These are phyloP conservation scores for Artemia sp. DNA, from an alignment of 2,888 invertebrate genomes.

Conservation along the genomic window DNA sequence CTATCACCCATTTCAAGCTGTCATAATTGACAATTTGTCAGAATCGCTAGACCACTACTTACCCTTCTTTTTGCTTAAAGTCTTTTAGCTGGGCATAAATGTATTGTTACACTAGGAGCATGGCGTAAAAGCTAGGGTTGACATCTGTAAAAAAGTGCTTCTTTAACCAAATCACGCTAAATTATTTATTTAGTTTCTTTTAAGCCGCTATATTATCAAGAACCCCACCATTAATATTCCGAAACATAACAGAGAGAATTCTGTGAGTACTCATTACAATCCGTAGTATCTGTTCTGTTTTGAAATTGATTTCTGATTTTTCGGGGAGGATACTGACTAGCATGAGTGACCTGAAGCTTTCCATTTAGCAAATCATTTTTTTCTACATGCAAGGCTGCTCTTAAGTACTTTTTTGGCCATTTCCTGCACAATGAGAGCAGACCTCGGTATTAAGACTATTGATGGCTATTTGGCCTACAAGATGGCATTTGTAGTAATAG, in stretches of 20 bases:
- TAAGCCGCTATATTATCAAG: no score
- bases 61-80: no score
- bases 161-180: background rate
- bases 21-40: no score
- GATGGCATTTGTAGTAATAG: constrained; percentile 4
- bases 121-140: constrained; percentile 6
- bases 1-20: no score
- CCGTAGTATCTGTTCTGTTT: background rate
- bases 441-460: constrained; percentile 10
- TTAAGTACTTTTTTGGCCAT: background rate
- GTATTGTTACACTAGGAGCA: background rate
- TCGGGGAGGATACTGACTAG: background rate
- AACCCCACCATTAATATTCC: no score
- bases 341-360: background rate
- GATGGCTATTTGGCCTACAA: background rate
- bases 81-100: no score
- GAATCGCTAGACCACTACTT: no score
- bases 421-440: background rate
- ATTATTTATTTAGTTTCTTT: no score
- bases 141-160: background rate
- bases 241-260: no score
- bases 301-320: background rate
- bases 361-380: background rate
- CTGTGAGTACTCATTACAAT: no score
- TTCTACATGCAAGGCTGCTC: background rate